Base-by-base conservation (phyloP, 2,797 vertebrate species). In the Gallinago solitaria region DNA sequence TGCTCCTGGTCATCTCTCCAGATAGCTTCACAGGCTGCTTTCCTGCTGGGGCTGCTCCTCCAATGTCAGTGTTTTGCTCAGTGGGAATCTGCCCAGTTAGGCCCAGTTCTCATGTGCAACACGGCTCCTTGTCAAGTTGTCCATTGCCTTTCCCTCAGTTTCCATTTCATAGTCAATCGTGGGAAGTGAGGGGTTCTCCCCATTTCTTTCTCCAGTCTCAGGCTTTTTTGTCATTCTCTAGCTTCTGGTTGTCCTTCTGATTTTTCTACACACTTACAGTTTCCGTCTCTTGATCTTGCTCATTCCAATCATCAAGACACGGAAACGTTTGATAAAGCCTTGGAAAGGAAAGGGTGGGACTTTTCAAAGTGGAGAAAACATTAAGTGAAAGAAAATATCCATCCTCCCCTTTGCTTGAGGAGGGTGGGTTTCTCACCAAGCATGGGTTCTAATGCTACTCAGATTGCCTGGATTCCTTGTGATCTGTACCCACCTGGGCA, bases 391-490 rank as follows among this genome's bases (percentile, higher is more conserved):
- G 54, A 8, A 56, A 87, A 87, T 41, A 9, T 74, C 64, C 20
- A 45, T 47, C 7, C 4, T 57, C 6, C 23, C 9, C 15, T 73
- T 82, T 18, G 4, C 45, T 81, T 3, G 2, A 68, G 11, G 7
- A 1, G 2, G 2, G 9, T 25, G 14, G 4, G 1, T 56, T 76
- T 87, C 30, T 64, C 4, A 33, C 11, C 11, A 39, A 1, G 3
- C 1, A 0, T 5, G 17, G 5, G 3, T 50, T 86, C 27, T 51
- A 83, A 0, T 39, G 17, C 11, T 54, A 20, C 21, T 61, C 23
- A 45, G 24, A 35, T 9, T 73, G 16, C 16, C 21, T 61, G 18
- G 23, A 43, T 91, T 89, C 21, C 23, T 57, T 59, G 19, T 16
- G n/a, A 41, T 67, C 16, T 77, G 24, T 60, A 50, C 9, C 6